Evolutionary conservation across 2,888 invertebrate species (phyloP), one percentile per base, ranked within the genome.

Genomic region (Theodoxus fluviatilis): DNA sequence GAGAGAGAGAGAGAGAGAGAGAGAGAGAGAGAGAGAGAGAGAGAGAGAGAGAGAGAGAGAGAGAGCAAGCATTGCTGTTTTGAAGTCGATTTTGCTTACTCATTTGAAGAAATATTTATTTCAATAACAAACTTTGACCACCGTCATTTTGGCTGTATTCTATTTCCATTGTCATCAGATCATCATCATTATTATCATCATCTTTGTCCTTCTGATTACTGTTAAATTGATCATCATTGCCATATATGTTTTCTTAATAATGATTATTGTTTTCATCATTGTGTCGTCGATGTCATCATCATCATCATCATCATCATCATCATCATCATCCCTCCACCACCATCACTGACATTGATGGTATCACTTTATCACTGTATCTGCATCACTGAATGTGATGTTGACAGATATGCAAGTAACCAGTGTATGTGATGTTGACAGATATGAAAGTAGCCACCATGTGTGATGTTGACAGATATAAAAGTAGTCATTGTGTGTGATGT

Each of bases 271-370:
- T n/a, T n/a, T n/a, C n/a, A n/a, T n/a, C n/a, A n/a, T n/a, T n/a
- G n/a, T n/a, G n/a, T n/a, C n/a, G n/a, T 52, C 25, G 87, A 88
- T 63, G 88, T 88, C 37, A 86, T 89, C 67, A 82, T 81, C 47
- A 82, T 89, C 31, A 86, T 89, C 80, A 86, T 87, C 73, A 85
- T 85, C 69, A 85, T 90, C 55, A 90, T 90, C 80, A 83, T 83
- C 66, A 86, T 88, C 72, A 83, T 90, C 68, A 86, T n/a, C n/a
- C n/a, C n/a, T n/a, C 89, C 38, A 86, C 88, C 4, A 83, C 85
- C 47, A 83, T 90, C 71, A 87, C 89, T 89, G 77, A 90, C 90
- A 81, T 85, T 90, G 35, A 89, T 89, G 86, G 90, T 89, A 80
- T 75, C 84, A 28, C 57, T 55, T 15, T 7, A 22, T 33, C 28